These are phyloP conservation scores for Dendrocincla tyrannina DNA, from an alignment of 2,797 vertebrate genomes.

Conservation along the genomic window DNA sequence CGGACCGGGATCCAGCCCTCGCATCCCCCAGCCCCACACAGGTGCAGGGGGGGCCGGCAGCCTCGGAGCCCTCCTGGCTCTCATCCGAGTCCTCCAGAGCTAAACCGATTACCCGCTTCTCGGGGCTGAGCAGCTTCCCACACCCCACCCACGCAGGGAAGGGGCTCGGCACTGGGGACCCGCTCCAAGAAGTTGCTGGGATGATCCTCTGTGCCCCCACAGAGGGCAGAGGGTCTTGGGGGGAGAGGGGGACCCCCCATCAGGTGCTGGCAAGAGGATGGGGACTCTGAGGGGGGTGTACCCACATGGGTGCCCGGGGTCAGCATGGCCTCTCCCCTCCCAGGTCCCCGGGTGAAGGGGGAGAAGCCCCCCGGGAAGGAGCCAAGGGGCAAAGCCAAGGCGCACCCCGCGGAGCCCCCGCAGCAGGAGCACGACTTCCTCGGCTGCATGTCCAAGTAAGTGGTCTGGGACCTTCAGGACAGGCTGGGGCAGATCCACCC, in stretches of 20 bases:
- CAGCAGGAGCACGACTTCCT: constrained; percentile 91
- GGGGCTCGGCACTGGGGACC: not conserved
- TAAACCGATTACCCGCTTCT: not conserved
- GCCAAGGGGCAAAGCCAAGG: constrained; percentile 77
- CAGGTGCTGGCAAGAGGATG: accelerated
- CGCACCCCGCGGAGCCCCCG: constrained; percentile 73
- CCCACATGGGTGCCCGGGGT: accelerated
- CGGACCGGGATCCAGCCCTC: constrained; percentile 80
- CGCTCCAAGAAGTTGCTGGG: not conserved
- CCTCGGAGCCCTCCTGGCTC: not conserved
- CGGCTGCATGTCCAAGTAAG: constrained; percentile 95
- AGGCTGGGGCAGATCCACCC: not conserved
- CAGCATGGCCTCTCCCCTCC: not conserved
- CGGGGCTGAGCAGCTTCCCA: not conserved
- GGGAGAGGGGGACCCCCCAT: not conserved
- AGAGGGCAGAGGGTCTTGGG: accelerated
- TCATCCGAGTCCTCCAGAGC: not conserved
- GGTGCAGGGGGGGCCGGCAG: constrained; percentile 64
- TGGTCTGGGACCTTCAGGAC: not conserved
- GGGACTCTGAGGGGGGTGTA: not conserved
- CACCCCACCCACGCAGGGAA: accelerated
- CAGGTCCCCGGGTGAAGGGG: constrained; percentile 58
- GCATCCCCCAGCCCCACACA: constrained; percentile 81
- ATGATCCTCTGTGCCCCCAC: not conserved
- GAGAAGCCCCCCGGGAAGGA: constrained; percentile 75